Evolutionary conservation across 1,140 invertebrate genomes (phyloP).

Genomic region (Venustaconcha ellipsiformis): DNA sequence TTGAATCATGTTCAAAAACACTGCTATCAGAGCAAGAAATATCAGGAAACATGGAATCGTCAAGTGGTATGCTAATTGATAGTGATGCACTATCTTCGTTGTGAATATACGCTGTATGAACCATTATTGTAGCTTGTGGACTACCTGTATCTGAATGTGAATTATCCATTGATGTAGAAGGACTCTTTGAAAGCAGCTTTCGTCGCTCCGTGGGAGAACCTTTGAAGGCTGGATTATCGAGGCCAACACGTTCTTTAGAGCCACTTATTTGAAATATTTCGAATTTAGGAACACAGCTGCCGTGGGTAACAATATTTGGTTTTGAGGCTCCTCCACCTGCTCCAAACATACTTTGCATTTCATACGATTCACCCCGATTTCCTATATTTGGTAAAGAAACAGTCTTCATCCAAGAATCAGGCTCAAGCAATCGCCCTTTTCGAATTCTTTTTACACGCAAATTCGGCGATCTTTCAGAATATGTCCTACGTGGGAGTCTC

Average conservation of each 20-base stretch:
- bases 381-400: conserved; percentile 58
- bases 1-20: too few species aligned
- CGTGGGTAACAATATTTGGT: conserved; percentile 1
- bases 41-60: too few species aligned
- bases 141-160: too few species aligned
- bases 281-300: conserved; percentile 22
- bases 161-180: too few species aligned
- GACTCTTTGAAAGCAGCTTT: too few species aligned
- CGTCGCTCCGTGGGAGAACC: conserved; percentile 30
- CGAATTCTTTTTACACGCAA: conserved; percentile 17
- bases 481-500: conserved; percentile 23
- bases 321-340: not conserved
- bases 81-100: too few species aligned
- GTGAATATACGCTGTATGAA: too few species aligned
- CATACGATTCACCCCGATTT: conserved; percentile 29
- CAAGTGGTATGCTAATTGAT: too few species aligned
- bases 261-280: conserved; percentile 2
- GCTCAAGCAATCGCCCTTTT: conserved; percentile 18
- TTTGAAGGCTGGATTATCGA: conserved; percentile 42
- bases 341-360: conserved; percentile 13
- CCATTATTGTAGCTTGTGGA: too few species aligned
- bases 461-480: conserved; percentile 28
- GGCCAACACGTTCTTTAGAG: conserved; percentile 19
- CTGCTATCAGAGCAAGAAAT: too few species aligned
- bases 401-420: conserved; percentile 55